Evolutionary conservation across 2,797 vertebrate genomes (phyloP).

Genomic region (Acrossocheilus fasciatus): DNA sequence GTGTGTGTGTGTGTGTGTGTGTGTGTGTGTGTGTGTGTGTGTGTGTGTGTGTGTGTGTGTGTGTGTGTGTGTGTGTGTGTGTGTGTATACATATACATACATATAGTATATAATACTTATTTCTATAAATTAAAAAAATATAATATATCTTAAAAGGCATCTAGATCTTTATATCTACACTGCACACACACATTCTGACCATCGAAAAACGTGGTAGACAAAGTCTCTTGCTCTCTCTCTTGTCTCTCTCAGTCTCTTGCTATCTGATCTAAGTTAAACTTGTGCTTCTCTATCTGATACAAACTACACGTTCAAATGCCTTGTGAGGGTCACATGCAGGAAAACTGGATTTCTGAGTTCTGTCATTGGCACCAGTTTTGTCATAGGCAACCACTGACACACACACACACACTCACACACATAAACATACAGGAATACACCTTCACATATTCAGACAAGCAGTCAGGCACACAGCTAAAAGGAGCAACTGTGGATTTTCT

Average conservation of each 20-base stretch:
- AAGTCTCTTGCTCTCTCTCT: constrained; percentile 5
- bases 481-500: constrained; percentile 14
- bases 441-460: constrained; percentile 4
- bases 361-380: constrained; percentile 47
- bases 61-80: no score
- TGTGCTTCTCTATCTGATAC: constrained; percentile 60
- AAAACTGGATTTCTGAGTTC: constrained; percentile 68
- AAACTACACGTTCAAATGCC: constrained; percentile 62
- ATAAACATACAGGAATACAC: not conserved
- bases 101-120: no score
- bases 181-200: not conserved
- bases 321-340: constrained; percentile 64
- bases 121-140: not conserved
- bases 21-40: no score
- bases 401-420: constrained; percentile 24
- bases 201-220: constrained; percentile 49
- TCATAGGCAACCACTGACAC: constrained; percentile 28
- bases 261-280: constrained; percentile 56
- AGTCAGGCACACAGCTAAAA: constrained; percentile 11
- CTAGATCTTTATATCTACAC: constrained; percentile 1
- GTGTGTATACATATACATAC: no score
- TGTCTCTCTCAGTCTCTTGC: constrained; percentile 41
- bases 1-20: no score
- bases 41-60: no score
- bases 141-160: not conserved